phyloP scores from a whole-genome alignment of 2,797 vertebrate species.

The Thalassophryne amazonica region DNA sequence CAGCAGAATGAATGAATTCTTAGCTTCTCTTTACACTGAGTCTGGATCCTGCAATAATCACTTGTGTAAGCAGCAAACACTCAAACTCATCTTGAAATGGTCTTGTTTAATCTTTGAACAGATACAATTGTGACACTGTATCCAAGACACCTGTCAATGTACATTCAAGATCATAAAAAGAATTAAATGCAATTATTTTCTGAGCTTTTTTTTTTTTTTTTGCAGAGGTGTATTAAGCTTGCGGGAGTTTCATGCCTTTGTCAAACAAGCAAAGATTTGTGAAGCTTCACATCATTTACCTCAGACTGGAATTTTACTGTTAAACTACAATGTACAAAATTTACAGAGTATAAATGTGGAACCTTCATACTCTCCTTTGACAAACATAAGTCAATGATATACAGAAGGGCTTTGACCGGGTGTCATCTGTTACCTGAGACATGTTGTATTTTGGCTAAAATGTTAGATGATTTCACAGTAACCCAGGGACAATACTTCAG shows the following conservation, averaged over 20 bases:
- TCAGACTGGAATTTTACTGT: conserved; percentile 18
- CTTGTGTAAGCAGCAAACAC: not conserved
- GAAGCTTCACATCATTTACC: not conserved
- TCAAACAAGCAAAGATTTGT: conserved; percentile 29
- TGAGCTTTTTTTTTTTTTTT: conserved; percentile 7
- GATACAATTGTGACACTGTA: conserved; percentile 31
- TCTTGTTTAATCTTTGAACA: conserved; percentile 50
- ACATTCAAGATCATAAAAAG: conserved; percentile 58
- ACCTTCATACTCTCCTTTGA: conserved; percentile 1
- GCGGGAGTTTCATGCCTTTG: conserved; percentile 3
- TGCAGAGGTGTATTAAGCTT: not conserved
- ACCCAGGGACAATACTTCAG: not conserved
- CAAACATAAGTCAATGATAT: conserved; percentile 2
- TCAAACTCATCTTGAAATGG: conserved; percentile 21
- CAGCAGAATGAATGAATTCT: not conserved
- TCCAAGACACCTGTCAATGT: conserved; percentile 32
- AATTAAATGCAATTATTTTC: conserved; percentile 7
- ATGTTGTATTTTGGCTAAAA: no score
- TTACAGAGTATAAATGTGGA: conserved; percentile 3
- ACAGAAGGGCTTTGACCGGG: no score
- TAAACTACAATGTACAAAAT: conserved; percentile 40
- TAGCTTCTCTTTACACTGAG: not conserved
- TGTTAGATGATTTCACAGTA: conserved; percentile 6
- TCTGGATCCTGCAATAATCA: not conserved
- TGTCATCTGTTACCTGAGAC: no score